Evolutionary conservation across 30 jellyfish, hydroid and myxozoan genomes (phyloP).

Genomic region (Pseudorhiza aurosa): DNA sequence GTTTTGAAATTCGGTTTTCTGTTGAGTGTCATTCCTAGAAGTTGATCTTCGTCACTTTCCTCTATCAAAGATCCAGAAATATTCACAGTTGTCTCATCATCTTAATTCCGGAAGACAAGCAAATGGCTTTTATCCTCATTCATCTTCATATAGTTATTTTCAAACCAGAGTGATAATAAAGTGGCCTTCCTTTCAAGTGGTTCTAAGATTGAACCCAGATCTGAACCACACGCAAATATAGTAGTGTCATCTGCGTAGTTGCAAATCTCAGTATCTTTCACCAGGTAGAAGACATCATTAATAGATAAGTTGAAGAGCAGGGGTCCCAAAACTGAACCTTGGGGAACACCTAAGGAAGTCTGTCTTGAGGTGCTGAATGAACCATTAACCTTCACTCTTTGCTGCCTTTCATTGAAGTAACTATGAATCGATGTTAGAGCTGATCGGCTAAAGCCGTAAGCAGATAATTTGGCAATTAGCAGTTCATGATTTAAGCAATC

Average conservation of each 20-base stretch:
- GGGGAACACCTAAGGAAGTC: slow-evolving; percentile 33
- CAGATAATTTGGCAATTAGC: slow-evolving; percentile 31
- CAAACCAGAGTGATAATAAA: slow-evolving; percentile 44
- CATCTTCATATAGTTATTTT: slow-evolving; percentile 49
- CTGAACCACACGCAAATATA: slow-evolving; percentile 34
- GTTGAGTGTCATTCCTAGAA: slow-evolving; percentile 25
- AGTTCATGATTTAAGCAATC: slow-evolving; percentile 46
- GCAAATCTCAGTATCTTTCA: slow-evolving; percentile 34
- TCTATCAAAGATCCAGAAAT: no score
- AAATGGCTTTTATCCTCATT: slow-evolving; percentile 34
- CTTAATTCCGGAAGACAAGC: slow-evolving; percentile 52
- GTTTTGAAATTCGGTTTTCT: no score
- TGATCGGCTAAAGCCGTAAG: slow-evolving; percentile 26
- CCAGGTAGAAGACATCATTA: slow-evolving; percentile 29
- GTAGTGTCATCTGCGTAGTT: slow-evolving; percentile 33
- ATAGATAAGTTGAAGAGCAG: slow-evolving; percentile 6
- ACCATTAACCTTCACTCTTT: slow-evolving; percentile 5
- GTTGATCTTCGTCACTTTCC: no score
- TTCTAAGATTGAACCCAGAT: slow-evolving; percentile 39
- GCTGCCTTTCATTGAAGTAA: slow-evolving; percentile 7
- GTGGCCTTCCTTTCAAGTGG: slow-evolving; percentile 47
- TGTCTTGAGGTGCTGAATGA: slow-evolving; percentile 18
- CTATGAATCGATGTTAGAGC: slow-evolving; percentile 23
- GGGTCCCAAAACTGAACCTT: slow-evolving; percentile 61
- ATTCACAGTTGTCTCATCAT: slow-evolving; percentile 1